phyloP scores from a whole-genome alignment of 2,113 vertebrate species.

The Calyptomena viridis region DNA sequence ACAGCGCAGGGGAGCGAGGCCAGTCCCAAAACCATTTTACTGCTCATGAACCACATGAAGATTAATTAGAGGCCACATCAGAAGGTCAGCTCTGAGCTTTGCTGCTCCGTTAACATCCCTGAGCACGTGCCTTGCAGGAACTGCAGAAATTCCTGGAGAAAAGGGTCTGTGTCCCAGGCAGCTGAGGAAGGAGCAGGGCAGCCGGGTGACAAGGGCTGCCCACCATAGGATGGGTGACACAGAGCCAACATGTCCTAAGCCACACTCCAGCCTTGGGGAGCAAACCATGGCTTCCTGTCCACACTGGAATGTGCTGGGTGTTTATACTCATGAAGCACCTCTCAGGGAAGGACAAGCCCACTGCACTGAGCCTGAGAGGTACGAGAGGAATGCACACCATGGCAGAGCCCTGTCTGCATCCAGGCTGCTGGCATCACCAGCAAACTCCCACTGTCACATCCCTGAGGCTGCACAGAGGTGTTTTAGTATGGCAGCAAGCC shows the following conservation, averaged over 20 bases:
- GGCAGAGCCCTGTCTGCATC: not conserved
- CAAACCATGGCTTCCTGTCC: not conserved
- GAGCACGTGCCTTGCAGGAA: not conserved
- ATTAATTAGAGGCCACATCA: not conserved
- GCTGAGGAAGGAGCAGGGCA: accelerated
- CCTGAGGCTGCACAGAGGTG: not conserved
- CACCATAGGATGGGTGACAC: not conserved
- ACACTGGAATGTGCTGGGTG: not conserved
- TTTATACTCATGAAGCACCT: not conserved
- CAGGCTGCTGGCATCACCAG: not conserved
- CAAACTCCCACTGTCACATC: not conserved
- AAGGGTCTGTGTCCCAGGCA: accelerated
- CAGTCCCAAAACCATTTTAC: not conserved
- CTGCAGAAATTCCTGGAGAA: not conserved
- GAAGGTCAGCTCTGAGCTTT: not conserved
- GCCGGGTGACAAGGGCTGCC: not conserved
- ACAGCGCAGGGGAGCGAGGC: accelerated
- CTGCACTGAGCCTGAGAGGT: not conserved
- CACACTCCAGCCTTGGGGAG: not conserved
- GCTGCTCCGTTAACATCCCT: not conserved
- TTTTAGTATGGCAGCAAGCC: not conserved
- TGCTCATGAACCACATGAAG: not conserved
- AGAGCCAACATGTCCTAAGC: not conserved
- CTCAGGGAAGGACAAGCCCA: accelerated
- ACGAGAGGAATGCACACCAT: not conserved